These are phyloP conservation scores for Casuarius casuarius DNA, from an alignment of 2,113 vertebrate species.

Conservation along the genomic window DNA sequence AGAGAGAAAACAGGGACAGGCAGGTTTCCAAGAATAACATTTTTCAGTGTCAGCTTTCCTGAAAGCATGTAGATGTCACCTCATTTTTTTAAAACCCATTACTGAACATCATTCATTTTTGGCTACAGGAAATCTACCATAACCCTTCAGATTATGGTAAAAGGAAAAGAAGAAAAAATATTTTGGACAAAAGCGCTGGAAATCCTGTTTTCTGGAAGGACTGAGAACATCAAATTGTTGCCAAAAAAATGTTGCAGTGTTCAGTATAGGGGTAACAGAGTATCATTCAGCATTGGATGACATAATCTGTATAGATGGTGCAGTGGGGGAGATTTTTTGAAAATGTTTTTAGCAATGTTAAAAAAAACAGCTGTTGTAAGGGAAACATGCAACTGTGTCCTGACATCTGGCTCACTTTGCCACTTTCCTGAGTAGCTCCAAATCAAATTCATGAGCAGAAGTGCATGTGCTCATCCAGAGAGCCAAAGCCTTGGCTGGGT, in stretches of 20 bases:
- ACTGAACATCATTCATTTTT: background rate
- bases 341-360: background rate
- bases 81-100: background rate
- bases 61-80: background rate
- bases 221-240: background rate
- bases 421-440: background rate
- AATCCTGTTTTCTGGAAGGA: background rate
- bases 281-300: background rate
- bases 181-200: background rate
- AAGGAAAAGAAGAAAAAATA: background rate
- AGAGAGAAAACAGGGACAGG: background rate
- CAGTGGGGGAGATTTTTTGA: background rate
- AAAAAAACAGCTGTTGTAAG: background rate
- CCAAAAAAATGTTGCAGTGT: background rate
- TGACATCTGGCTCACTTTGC: background rate
- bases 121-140: background rate
- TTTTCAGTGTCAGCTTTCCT: background rate
- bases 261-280: background rate
- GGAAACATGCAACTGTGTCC: background rate
- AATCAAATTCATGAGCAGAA: background rate
- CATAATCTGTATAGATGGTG: background rate
- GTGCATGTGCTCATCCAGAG: background rate
- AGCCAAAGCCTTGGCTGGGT: background rate
- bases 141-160: background rate
- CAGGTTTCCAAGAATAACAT: constrained; percentile 19